Percentiles rank a stretch among this genome's conserved stretches.
Conservation (phyloP, 2,797 vertebrate genomes). For the Coregonus sp. region DNA sequence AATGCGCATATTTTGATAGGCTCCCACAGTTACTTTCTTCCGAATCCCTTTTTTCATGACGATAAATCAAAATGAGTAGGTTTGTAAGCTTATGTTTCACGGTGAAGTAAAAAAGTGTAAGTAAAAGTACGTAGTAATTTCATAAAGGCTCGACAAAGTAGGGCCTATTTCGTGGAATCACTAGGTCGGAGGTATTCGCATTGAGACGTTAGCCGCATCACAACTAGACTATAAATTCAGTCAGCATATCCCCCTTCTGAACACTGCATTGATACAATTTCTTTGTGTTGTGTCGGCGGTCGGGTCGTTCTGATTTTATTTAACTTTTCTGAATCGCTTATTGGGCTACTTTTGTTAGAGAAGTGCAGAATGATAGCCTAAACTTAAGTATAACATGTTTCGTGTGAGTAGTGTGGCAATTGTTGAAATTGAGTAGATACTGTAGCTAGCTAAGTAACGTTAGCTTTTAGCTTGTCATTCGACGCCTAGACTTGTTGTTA, state of each 20-base stretch:
- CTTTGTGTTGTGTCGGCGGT: background rate
- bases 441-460: background rate
- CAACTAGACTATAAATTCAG: conserved; percentile 54
- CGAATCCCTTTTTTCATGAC: background rate
- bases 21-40: background rate
- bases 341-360: background rate
- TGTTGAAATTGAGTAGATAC: background rate
- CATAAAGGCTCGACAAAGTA: fast-evolving
- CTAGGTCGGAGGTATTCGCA: conserved; percentile 52
- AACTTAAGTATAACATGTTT: too few species aligned
- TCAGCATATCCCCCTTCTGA: fast-evolving
- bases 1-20: background rate
- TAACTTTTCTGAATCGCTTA: background rate
- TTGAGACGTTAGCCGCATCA: conserved; percentile 2
- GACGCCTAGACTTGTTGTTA: background rate
- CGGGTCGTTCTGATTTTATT: background rate
- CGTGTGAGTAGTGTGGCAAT: background rate
- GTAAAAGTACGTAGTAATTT: background rate
- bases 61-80: background rate
- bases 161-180: conserved; percentile 53
- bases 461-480: background rate
- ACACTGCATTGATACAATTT: background rate
- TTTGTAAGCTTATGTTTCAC: background rate
- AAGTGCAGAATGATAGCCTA: too few species aligned
- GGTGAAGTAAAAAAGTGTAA: background rate